A percentile compares a stretch with the other conserved stretches of the same genome.
Evolutionary conservation across 1,140 invertebrate species (phyloP).

Genomic region (Heliconius hewitsoni): DNA sequence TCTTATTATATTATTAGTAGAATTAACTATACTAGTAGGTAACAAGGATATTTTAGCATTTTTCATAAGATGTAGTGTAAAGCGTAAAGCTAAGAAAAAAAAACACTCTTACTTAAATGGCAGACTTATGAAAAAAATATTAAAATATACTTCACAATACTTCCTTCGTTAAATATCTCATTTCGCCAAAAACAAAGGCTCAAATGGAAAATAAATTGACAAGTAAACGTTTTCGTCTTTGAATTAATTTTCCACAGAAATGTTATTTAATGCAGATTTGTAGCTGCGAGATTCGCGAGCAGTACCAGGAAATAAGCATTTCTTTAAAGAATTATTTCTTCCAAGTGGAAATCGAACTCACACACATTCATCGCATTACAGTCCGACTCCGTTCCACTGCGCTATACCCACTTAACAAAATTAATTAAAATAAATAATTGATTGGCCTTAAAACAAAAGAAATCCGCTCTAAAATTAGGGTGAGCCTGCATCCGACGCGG

Average conservation of each 20-base stretch:
- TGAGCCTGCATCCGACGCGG: background rate
- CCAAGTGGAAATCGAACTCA: background rate
- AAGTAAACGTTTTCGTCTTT: background rate
- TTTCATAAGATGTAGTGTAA: no score
- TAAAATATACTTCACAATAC: background rate
- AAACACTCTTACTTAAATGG: background rate
- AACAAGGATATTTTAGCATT: no score
- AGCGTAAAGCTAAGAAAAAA: no score
- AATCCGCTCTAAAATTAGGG: background rate
- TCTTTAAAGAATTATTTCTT: background rate
- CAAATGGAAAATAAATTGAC: constrained; percentile 3
- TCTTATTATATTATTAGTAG: no score
- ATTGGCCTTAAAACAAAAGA: background rate
- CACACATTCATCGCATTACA: background rate
- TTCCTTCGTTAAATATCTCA: background rate
- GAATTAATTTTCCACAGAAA: background rate
- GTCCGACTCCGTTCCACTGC: no score
- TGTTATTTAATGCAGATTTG: background rate
- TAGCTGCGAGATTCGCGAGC: background rate
- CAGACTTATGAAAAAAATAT: background rate
- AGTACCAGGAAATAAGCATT: background rate
- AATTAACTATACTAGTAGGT: no score
- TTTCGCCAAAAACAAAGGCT: background rate
- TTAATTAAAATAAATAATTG: background rate
- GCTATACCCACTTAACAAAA: background rate